Evolutionary conservation across 2,797 vertebrate genomes (phyloP).

Genomic region (Siniperca obscura): DNA sequence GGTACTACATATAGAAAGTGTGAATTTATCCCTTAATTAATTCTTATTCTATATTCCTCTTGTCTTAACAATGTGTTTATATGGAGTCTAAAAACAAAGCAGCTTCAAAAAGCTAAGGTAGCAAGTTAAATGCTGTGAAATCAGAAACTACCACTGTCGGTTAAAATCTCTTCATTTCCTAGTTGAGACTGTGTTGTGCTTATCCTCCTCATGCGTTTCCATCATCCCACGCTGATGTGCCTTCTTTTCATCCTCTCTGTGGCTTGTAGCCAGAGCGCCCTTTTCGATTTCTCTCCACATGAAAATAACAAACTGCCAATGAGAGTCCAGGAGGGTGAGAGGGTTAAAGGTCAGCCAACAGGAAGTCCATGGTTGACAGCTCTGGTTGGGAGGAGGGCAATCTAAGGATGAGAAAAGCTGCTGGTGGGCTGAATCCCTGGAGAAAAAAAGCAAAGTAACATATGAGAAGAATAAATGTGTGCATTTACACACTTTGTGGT

Average conservation of each 20-base stretch:
- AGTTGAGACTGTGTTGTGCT: constrained; percentile 63
- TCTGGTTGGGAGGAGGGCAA: constrained; percentile 49
- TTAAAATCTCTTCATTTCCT: constrained; percentile 52
- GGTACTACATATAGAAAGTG: constrained; percentile 45
- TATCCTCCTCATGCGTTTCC: constrained; percentile 40
- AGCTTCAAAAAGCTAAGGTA: constrained; percentile 39
- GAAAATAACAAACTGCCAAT: constrained; percentile 55
- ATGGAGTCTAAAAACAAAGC: constrained; percentile 52
- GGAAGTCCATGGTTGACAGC: constrained; percentile 53
- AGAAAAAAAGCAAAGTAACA: constrained; percentile 6
- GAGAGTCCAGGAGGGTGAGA: constrained; percentile 48
- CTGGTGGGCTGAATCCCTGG: constrained; percentile 83
- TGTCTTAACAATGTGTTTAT: constrained; percentile 30
- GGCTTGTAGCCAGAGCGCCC: constrained; percentile 30
- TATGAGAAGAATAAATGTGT: neutral
- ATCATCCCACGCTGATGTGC: constrained; percentile 37
- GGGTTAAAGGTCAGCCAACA: constrained; percentile 54
- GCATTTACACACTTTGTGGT: neutral
- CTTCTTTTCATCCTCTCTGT: constrained; percentile 47
- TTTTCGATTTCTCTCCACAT: constrained; percentile 50
- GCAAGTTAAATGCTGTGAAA: constrained; percentile 39
- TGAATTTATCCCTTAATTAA: constrained; percentile 61
- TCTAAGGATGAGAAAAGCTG: constrained; percentile 67
- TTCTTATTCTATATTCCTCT: constrained; percentile 44
- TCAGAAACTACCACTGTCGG: constrained; percentile 32